Evolutionary conservation across 2,888 invertebrate species (phyloP).

Genomic region (Hartigia nigra): DNA sequence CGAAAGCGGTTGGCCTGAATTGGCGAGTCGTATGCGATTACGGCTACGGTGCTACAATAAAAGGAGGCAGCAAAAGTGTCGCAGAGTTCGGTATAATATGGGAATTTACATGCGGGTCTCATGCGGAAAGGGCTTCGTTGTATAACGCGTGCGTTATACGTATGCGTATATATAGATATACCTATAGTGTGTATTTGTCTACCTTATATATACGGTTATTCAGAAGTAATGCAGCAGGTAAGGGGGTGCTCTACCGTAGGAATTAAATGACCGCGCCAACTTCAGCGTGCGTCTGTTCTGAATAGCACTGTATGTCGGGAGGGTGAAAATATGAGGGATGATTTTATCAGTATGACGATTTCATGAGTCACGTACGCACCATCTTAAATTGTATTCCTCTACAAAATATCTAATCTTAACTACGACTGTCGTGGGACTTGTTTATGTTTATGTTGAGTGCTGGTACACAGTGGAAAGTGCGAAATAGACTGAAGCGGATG

Average conservation of each 20-base stretch:
- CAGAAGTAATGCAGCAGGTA: background rate
- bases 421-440: background rate
- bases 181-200: background rate
- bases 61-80: background rate
- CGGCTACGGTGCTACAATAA: background rate
- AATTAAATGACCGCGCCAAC: background rate
- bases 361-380: background rate
- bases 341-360: background rate
- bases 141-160: background rate
- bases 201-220: background rate
- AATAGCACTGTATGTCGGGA: background rate
- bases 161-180: background rate
- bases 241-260: background rate
- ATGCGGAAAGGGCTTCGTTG: background rate
- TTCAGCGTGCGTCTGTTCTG: too few species aligned
- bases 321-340: background rate
- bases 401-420: background rate
- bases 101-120: constrained; percentile 34
- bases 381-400: background rate
- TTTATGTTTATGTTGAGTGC: background rate
- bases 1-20: background rate
- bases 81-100: constrained; percentile 26
- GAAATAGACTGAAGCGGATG: background rate
- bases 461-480: background rate
- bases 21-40: background rate